Evolutionary conservation across 2,888 invertebrate species (phyloP), one percentile per base, ranked within the genome.

Genomic region (Pterostichus madidus): DNA sequence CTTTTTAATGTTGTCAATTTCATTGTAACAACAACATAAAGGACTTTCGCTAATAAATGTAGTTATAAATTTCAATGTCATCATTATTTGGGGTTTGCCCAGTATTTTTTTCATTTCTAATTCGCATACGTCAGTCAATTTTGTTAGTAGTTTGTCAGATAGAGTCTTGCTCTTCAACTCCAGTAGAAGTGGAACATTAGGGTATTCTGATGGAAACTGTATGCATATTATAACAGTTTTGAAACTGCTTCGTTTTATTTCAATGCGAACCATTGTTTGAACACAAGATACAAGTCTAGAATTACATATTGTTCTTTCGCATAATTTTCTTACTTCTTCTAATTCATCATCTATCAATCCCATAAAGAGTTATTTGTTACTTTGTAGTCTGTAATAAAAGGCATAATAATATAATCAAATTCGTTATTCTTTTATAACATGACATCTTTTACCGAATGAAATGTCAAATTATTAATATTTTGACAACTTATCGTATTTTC

Each of bases 111-210:
- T 92, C 75, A 91, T 89, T 88, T 94, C 93, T 87, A 91, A 90
- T 87, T 94, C 93, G 89, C 93, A 92, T 85, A 94, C 88, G 88
- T 91, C 91, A 0, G 93, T 92, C 56, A 95, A 87, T 80, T 93
- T 92, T 81, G 92, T 90, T 7, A 95, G 89, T 81, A 95, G 89
- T 87, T 92, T 94, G 0, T 92, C 91, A 0, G 94, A 92, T 24
- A 95, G 89, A 1, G 93, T 93, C 89, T 94, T 94, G 86, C 94
- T 94, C 87, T 94, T 95, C 6, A 95, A 88, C 88, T 95, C 95
- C 11, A 94, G 89, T 32, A 95, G 89, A 17, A 95, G 87, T 0
- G 92, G 89, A 1, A 89, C 88, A 8, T 89, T 86, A 0, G 95
- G 95, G 89, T 95, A 95, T 61, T 92, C 89, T 52, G 90, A 88